Conservation (phyloP, 1,140 invertebrate genomes). For the Hormaphis cornu region DNA sequence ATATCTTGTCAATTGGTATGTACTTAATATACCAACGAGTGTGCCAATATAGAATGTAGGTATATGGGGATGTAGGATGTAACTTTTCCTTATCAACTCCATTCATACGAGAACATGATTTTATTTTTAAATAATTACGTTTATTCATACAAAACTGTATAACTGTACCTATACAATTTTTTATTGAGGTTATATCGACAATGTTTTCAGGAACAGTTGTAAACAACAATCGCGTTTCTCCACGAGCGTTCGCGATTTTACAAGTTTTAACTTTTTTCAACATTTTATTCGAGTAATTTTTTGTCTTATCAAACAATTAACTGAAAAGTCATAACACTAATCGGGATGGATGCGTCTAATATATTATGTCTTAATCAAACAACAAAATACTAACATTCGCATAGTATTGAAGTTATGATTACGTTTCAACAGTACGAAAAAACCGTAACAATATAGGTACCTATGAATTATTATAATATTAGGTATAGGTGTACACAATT, state of each 20-base stretch:
- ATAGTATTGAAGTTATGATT: no score
- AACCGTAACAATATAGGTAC: no score
- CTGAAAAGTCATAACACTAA: background rate
- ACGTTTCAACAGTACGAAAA: no score
- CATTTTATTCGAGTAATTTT: background rate
- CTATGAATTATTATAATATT: background rate
- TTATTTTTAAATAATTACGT: background rate
- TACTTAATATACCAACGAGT: no score
- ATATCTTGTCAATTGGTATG: no score
- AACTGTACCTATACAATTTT: background rate
- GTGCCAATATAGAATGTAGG: no score
- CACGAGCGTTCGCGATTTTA: background rate
- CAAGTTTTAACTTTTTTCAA: background rate
- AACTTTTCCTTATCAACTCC: no score
- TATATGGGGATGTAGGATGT: no score
- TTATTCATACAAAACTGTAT: conserved; percentile 6
- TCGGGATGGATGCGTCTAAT: background rate
- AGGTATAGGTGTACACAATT: background rate
- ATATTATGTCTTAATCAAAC: background rate
- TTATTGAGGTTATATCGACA: background rate
- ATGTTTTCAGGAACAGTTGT: background rate
- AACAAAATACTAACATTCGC: background rate
- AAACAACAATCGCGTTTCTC: background rate
- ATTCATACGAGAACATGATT: no score
- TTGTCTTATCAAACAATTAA: background rate